Percentiles rank a stretch among this genome's conserved stretches.
phyloP scores from a whole-genome alignment of 2,113 vertebrate genomes.

The Syrrhaptes paradoxus region DNA sequence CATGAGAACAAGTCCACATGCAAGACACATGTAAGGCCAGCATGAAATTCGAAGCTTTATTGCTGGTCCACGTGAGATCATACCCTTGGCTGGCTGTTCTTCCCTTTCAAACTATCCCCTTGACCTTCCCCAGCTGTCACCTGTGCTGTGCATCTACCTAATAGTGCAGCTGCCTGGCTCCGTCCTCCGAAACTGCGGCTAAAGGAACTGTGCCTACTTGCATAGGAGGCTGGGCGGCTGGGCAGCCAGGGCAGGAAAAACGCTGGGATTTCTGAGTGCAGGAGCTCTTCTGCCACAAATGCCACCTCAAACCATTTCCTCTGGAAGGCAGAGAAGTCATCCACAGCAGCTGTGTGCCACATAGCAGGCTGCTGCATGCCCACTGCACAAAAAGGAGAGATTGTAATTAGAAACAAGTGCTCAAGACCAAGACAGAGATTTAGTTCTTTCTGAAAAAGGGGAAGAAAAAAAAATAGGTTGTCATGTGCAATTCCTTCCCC shows the following conservation, averaged over 20 bases:
- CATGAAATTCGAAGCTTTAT: slow-evolving; percentile 4
- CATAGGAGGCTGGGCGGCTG: slow-evolving; percentile 95
- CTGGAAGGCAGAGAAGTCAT: slow-evolving; percentile 94
- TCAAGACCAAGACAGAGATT: background rate
- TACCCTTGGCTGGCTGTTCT: slow-evolving; percentile 35
- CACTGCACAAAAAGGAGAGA: slow-evolving; percentile 56
- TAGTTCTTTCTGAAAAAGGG: background rate
- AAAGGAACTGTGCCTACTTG: slow-evolving; percentile 99
- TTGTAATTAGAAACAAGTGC: background rate
- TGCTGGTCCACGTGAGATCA: slow-evolving; percentile 40
- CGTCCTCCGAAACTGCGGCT: slow-evolving; percentile 99
- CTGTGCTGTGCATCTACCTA: slow-evolving; percentile 84
- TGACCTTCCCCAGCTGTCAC: slow-evolving; percentile 36
- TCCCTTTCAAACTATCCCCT: slow-evolving; percentile 25
- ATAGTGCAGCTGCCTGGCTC: slow-evolving; percentile 95
- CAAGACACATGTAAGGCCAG: background rate
- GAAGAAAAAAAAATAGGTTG: background rate
- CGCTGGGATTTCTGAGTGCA: slow-evolving; percentile 89
- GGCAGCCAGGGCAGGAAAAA: slow-evolving; percentile 96
- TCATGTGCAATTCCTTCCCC: background rate
- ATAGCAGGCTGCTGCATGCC: slow-evolving; percentile 74
- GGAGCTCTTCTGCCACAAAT: slow-evolving; percentile 89
- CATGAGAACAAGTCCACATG: background rate
- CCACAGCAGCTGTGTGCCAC: slow-evolving; percentile 86
- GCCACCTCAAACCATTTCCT: slow-evolving; percentile 99